These are phyloP conservation scores for Bucorvus abyssinicus DNA, from an alignment of 2,797 vertebrate genomes.

Conservation along the genomic window DNA sequence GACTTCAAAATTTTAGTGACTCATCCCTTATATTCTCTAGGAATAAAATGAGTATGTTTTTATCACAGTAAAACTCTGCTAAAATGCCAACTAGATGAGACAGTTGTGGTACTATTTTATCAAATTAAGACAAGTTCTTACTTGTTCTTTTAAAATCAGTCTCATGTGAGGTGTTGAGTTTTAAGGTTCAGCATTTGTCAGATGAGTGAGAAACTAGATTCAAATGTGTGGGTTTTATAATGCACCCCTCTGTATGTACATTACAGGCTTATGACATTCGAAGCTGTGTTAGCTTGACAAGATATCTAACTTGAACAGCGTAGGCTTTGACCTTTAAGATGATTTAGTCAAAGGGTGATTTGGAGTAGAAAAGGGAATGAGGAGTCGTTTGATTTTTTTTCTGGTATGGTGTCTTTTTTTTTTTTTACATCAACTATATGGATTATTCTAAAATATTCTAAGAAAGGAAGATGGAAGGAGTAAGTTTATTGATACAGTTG, in stretches of 20 bases:
- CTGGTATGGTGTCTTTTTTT: background rate
- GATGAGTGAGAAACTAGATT: background rate
- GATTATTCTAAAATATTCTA: background rate
- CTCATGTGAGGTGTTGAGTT: background rate
- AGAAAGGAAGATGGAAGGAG: background rate
- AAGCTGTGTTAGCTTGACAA: background rate
- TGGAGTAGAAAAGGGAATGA: background rate
- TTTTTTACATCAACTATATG: background rate
- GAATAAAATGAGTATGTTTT: background rate
- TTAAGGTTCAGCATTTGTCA: constrained; percentile 4
- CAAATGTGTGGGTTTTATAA: background rate
- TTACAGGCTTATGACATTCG: background rate
- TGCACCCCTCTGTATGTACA: background rate
- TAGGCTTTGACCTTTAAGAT: background rate
- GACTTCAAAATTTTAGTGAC: background rate
- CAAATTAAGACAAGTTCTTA: background rate
- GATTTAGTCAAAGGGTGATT: background rate
- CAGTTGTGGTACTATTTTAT: background rate
- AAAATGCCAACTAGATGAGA: background rate
- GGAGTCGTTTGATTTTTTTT: background rate
- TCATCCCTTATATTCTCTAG: background rate
- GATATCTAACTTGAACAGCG: background rate
- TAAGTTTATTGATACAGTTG: background rate
- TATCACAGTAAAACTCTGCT: background rate
- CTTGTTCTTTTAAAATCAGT: background rate